Conservation (phyloP, 1,140 invertebrate genomes). For the Ooceraea biroi region DNA sequence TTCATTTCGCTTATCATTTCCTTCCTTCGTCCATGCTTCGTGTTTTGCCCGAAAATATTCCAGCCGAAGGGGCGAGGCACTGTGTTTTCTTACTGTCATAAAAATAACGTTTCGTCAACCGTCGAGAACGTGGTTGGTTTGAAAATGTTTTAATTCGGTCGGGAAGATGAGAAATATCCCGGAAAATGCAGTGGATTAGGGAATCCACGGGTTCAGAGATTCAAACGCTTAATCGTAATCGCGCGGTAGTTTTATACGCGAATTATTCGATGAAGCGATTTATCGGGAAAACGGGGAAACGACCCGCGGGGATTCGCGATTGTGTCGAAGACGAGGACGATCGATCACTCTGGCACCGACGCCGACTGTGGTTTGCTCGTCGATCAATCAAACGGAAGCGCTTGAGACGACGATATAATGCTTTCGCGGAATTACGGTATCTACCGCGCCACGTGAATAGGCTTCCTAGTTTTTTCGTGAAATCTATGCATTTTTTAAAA, state of each 20-base stretch:
- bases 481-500: slow-evolving; percentile 51
- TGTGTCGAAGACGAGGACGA: slow-evolving; percentile 58
- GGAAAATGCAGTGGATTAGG: background rate
- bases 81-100: no score
- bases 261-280: slow-evolving; percentile 53
- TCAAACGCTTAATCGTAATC: slow-evolving; percentile 46
- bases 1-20: no score
- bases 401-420: slow-evolving; percentile 57
- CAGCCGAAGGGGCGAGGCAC: no score
- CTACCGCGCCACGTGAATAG: slow-evolving; percentile 27
- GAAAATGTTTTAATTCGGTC: background rate
- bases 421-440: slow-evolving; percentile 46
- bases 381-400: slow-evolving; percentile 60
- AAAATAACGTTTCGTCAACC: background rate
- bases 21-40: no score
- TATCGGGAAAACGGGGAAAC: slow-evolving; percentile 44
- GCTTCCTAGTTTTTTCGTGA: slow-evolving; percentile 22
- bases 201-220: background rate
- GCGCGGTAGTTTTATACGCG: slow-evolving; percentile 52
- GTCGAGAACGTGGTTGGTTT: background rate
- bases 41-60: no score
- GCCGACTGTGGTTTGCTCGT: slow-evolving; percentile 61
- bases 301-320: slow-evolving; percentile 56
- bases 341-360: slow-evolving; percentile 52
- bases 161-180: background rate